Conservation (phyloP, 2,888 invertebrate genomes). For the Nomada ruficornis region DNA sequence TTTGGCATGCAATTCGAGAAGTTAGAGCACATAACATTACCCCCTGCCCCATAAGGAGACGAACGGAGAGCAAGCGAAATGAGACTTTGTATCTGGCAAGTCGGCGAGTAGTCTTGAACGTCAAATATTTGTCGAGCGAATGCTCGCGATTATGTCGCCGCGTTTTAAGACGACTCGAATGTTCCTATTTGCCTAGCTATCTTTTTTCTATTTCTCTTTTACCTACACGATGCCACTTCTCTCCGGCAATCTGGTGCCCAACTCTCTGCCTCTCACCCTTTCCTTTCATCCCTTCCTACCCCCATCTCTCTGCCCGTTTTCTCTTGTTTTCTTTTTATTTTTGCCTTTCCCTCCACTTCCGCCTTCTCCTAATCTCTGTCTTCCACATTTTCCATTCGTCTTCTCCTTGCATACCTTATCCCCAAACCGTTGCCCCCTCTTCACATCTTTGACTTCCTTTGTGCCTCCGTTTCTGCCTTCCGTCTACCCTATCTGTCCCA, state of each 20-base stretch:
- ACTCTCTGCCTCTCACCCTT: neutral
- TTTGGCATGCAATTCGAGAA: neutral
- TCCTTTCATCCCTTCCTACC: neutral
- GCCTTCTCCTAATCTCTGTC: neutral
- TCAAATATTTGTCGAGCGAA: constrained; percentile 65
- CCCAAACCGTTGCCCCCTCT: neutral
- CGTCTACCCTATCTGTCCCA: neutral
- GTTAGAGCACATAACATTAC: constrained; percentile 27
- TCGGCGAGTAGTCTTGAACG: constrained; percentile 40
- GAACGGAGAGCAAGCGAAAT: constrained; percentile 9
- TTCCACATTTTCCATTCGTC: neutral
- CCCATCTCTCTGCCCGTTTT: neutral
- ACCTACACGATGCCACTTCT: neutral
- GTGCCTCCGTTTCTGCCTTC: neutral
- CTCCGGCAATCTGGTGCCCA: constrained; percentile 9
- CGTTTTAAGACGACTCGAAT: constrained; percentile 54
- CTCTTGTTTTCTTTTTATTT: neutral
- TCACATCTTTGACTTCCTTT: neutral
- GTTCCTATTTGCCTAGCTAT: constrained; percentile 53
- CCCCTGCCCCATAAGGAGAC: neutral
- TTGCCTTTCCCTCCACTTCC: neutral
- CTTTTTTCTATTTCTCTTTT: constrained; percentile 28
- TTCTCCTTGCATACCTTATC: neutral
- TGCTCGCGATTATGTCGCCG: constrained; percentile 63
- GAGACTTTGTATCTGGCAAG: constrained; percentile 28